Conservation (phyloP, 64 coral and sea anemone species). For the Cladopsammia gracilis region DNA sequence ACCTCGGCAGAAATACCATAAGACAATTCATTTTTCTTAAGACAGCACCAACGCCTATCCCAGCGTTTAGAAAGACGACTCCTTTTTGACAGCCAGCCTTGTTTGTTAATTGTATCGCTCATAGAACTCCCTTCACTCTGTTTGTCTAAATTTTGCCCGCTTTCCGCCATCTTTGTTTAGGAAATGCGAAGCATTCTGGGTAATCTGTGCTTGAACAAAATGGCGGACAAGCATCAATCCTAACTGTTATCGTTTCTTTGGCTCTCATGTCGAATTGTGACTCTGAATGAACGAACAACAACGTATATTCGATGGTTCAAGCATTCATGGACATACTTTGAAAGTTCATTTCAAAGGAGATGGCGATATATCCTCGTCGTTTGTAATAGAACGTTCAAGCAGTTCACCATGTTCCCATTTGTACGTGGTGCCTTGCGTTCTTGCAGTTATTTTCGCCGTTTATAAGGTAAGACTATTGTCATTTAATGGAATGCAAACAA, state of each 20-base stretch:
- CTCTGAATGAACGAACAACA: conserved; percentile 10
- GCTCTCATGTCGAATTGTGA: neutral
- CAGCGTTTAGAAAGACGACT: conserved; percentile 84
- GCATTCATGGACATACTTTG: conserved; percentile 14
- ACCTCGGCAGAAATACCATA: conserved; percentile 87
- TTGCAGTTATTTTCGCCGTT: neutral
- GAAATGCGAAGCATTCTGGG: neutral
- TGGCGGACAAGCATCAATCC: neutral
- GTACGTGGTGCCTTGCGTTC: neutral
- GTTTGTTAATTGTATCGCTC: conserved; percentile 70
- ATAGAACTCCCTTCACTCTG: conserved; percentile 55
- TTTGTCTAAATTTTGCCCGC: conserved; percentile 10
- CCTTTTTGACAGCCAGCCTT: conserved; percentile 89
- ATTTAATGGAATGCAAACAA: no score
- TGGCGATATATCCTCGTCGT: conserved; percentile 13
- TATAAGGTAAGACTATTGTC: neutral
- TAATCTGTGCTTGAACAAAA: neutral
- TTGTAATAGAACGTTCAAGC: conserved; percentile 13
- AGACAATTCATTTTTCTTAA: conserved; percentile 85
- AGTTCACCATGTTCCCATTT: neutral
- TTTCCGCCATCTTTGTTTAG: conserved; percentile 90
- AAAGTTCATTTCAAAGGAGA: conserved; percentile 31
- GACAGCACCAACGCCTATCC: conserved; percentile 90
- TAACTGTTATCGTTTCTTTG: neutral
- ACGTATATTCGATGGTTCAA: neutral